Conservation (phyloP, 2,113 vertebrate genomes). For the Thalassoma bifasciatum region DNA sequence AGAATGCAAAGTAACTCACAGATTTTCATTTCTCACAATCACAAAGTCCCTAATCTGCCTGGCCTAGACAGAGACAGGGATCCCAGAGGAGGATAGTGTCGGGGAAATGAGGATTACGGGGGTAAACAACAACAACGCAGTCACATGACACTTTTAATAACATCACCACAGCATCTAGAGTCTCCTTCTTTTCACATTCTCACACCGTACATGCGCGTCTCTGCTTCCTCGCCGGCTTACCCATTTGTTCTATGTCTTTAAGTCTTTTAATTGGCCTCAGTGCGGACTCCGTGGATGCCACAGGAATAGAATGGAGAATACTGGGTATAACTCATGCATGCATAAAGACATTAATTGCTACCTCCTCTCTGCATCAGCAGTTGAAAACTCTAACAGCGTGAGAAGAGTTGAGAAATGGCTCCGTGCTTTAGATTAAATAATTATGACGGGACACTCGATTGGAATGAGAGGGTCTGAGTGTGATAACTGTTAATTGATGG, state of each 20-base stretch:
- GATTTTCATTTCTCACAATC: conserved; percentile 19
- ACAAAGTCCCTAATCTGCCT: conserved; percentile 7
- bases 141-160: conserved; percentile 60
- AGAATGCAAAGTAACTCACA: neutral
- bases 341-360: conserved; percentile 32
- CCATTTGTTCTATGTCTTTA: neutral
- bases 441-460: conserved; percentile 16
- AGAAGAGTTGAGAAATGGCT: conserved; percentile 32
- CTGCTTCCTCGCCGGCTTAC: neutral
- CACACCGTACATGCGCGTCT: neutral
- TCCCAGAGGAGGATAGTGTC: conserved; percentile 34
- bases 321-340: neutral
- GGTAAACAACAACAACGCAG: conserved; percentile 52
- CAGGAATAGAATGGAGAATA: neutral
- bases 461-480: conserved; percentile 15
- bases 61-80: conserved; percentile 9
- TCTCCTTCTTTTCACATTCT: neutral
- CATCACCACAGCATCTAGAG: neutral
- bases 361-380: conserved; percentile 25
- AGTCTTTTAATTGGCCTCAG: neutral
- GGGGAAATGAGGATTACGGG: conserved; percentile 37
- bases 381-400: conserved; percentile 42
- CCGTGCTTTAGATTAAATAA: conserved; percentile 21
- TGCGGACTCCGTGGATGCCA: neutral
- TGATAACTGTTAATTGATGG: conserved; percentile 19